These are phyloP conservation scores for Dysmachus trigonus DNA, from an alignment of 2,888 invertebrate genomes.

Conservation along the genomic window DNA sequence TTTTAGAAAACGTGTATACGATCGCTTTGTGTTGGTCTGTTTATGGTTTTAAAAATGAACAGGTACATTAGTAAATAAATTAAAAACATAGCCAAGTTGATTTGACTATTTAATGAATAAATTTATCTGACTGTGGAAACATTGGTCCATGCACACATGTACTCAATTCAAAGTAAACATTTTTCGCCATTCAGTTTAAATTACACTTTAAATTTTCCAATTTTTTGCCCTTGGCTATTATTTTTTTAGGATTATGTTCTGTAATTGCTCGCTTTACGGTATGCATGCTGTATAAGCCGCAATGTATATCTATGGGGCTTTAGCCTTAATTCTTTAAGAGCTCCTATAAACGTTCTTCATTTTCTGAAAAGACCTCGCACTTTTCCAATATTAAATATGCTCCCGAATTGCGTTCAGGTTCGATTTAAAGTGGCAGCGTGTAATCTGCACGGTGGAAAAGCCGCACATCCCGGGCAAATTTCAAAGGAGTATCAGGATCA, in stretches of 20 bases:
- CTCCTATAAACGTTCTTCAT: neutral
- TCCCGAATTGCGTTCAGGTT: neutral
- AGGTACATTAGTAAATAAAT: too few species aligned
- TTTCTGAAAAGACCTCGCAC: neutral
- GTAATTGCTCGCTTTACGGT: neutral
- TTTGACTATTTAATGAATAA: too few species aligned
- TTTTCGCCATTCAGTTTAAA: neutral
- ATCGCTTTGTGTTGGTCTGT: too few species aligned
- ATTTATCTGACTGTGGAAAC: too few species aligned
- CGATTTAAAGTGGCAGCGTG: neutral
- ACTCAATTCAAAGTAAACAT: neutral
- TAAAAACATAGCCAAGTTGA: too few species aligned
- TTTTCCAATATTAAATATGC: neutral
- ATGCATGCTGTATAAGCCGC: neutral
- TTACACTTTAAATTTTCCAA: neutral
- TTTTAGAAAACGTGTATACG: too few species aligned
- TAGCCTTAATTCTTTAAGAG: neutral
- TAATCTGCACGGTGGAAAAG: neutral
- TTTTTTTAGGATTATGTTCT: neutral
- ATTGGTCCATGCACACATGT: too few species aligned
- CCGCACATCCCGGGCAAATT: neutral
- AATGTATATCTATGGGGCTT: neutral
- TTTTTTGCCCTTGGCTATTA: neutral
- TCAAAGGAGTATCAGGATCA: constrained; percentile 6
- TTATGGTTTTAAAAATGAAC: too few species aligned